Conservation (phyloP, 2,888 invertebrate species). For the Allolobophora icterica region DNA sequence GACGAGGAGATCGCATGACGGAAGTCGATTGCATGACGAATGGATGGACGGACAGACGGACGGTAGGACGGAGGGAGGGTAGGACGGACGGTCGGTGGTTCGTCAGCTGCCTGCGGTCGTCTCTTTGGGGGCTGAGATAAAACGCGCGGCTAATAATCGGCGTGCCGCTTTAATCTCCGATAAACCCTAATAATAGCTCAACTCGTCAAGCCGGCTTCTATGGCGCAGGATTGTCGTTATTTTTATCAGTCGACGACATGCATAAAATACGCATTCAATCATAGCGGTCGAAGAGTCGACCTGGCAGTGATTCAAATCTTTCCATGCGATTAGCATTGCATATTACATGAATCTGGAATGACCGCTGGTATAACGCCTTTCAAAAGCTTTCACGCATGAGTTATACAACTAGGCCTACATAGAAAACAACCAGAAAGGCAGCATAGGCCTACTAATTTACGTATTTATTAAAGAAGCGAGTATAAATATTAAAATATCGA, state of each 20-base stretch:
- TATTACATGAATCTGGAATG: no score
- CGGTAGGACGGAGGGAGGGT: not conserved
- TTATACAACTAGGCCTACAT: no score
- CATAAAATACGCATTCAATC: not conserved
- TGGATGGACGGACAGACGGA: not conserved
- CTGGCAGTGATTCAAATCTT: no score
- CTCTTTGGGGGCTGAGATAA: not conserved
- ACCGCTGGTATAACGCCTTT: no score
- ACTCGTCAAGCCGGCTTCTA: not conserved
- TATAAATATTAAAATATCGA: no score
- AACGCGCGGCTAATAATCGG: not conserved
- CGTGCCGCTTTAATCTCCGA: not conserved
- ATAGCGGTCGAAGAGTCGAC: not conserved
- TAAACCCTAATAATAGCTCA: not conserved
- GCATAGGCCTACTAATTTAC: no score
- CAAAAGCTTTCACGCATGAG: no score
- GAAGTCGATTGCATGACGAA: not conserved
- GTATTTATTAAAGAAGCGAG: no score
- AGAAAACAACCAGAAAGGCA: no score
- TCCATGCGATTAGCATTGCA: no score
- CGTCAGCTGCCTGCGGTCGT: not conserved
- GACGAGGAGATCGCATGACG: slow-evolving; percentile 14
- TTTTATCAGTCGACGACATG: not conserved
- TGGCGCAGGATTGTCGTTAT: not conserved
- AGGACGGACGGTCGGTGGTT: not conserved